Base-by-base conservation (phyloP, 1,140 invertebrate genomes). In the Tribolium castaneum region DNA sequence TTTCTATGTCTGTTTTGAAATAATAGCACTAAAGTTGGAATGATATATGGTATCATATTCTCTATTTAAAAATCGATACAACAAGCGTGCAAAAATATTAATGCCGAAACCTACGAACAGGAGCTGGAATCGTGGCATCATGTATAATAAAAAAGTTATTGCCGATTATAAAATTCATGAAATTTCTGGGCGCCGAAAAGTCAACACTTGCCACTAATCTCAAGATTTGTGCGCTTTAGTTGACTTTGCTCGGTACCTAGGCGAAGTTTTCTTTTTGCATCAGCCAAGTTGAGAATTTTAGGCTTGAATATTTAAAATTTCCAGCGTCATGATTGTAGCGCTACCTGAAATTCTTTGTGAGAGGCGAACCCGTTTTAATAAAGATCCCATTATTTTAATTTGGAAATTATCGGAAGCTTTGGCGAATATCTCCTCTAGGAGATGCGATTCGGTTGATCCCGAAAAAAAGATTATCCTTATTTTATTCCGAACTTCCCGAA, bases 1-100 rank as follows among this genome's bases (percentile, higher is more conserved):
- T 59, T 59, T 59, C 54, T 59, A 19, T 59, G 54, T 59, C 54
- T 59, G 54, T 59, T 59, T 30, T 22, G 54, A 10, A 59, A 59
- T 30, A 59, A 59, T 30, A 25, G 16, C 16, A 30, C 54, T 59
- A 59, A 59, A 59, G 30, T 59, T 3, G 5, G 22, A 59, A 25
- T 59, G 54, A 59, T 59, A 59, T 59, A 59, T 59, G 54, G 30
- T 59, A 30, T 59, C 22, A 25, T 25, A 19, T 56, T 13, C 14
- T 56, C 7, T 19, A 56, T 22, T 30, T 59, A 59, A 59, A 59
- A 59, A 59, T 59, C 54, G n/a, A 59, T 59, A 30, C 22, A 52
- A 2, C 51, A 2, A 19, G n/a, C 12, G 13, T 52, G 16, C 51
- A 52, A 19, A 52, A 52, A 7, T 52, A 52, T 52, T 52, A 52